Base-by-base conservation (phyloP, 2,888 invertebrate genomes). In the Lordiphosa fenestrarum region DNA sequence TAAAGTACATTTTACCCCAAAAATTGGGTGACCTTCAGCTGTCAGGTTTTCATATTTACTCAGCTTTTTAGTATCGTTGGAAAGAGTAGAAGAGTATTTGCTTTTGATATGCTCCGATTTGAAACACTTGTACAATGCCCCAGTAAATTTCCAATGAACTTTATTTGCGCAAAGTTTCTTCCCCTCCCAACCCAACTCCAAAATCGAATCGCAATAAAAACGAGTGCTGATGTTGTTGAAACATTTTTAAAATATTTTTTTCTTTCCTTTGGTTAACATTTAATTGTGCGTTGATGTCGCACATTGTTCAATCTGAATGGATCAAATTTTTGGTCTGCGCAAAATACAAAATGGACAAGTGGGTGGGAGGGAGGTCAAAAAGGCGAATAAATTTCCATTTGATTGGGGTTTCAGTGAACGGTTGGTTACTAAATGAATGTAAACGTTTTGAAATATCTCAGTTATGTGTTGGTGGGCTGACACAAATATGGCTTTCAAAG, bases 201-300 rank as follows among this genome's bases (percentile, higher is more conserved):
- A 44, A 33, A 33, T 51, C 21, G 49, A 30, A 25, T 33, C n/a
- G 40, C 46, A 48, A 54, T 40, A 38, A 23, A 50, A 55, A 53
- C 23, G 51, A 23, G 13, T 49, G 52, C 49, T 60, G 67, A 21
- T 39, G 48, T 68, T 48, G 39, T 49, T 21, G 13, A 30, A 15
- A 30, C 33, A n/a, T 44, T 44, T 44, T 41, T 51, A 48, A 25
- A 35, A 19, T 38, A 50, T 50, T 13, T 49, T 37, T 10, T 25
- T 37, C 44, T 37, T 36, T 44, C 35, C 6, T 51, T 44, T 5
- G 41, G 58, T 30, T 56, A 57, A 47, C 39, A 59, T 64, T 70
- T 59, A 63, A 60, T 58, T 54, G 50, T 15, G 23, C 39, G 38
- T 49, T 62, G 56, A 70, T 66, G 53, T 53, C 53, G 67, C 53